Percentiles rank a stretch among this genome's conserved stretches.
Evolutionary conservation across 2,113 vertebrate species (phyloP).

Genomic region (Glaucidium brasilianum): DNA sequence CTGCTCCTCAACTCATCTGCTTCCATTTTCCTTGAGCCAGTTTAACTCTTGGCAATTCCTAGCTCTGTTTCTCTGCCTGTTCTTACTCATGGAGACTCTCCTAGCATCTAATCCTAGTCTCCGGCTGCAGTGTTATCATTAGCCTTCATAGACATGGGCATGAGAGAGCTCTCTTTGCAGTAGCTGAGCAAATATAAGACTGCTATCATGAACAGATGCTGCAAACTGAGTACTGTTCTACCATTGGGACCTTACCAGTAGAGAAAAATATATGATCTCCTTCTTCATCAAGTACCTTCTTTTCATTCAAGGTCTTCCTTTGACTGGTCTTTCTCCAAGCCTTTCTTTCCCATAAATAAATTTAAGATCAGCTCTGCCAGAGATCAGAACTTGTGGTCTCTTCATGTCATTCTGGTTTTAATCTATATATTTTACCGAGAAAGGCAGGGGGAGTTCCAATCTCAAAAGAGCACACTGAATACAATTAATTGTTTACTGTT

Average conservation of each 20-base stretch:
- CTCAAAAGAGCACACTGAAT: not conserved
- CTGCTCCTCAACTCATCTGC: not conserved
- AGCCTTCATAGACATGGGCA: not conserved
- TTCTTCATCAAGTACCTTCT: not conserved
- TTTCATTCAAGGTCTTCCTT: not conserved
- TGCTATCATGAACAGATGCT: not conserved
- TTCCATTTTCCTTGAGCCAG: not conserved
- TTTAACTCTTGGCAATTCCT: not conserved
- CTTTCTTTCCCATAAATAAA: not conserved
- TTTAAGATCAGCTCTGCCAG: not conserved
- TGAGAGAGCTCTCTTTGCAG: not conserved
- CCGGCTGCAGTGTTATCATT: not conserved
- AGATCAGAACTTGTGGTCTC: not conserved
- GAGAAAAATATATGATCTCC: not conserved
- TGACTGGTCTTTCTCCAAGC: not conserved
- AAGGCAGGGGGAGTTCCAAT: not conserved
- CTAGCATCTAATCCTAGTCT: not conserved
- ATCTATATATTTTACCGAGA: not conserved
- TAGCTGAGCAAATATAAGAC: not conserved
- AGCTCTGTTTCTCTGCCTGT: not conserved
- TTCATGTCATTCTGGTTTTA: not conserved
- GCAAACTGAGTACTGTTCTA: not conserved
- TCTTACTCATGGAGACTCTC: not conserved
- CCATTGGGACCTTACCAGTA: not conserved
- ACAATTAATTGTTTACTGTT: not conserved